phyloP scores from a whole-genome alignment of 2,797 vertebrate species.

The Takifugu rubripes region DNA sequence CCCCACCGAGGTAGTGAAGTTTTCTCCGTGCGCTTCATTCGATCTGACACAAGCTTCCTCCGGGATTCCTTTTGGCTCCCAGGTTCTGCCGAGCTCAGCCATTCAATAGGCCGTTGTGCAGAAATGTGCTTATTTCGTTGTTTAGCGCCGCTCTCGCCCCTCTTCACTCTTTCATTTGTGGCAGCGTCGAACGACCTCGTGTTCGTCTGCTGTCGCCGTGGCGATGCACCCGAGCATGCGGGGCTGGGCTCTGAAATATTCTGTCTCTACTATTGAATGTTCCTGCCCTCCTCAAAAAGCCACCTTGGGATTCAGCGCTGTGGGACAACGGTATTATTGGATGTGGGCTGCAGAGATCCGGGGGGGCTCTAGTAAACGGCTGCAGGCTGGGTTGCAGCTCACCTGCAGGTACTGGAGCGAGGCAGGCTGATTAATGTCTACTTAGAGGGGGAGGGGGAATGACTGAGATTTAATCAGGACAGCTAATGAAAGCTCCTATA shows the following conservation, averaged over 20 bases:
- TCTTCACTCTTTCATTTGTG: constrained; percentile 25
- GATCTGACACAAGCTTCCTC: too few relatives aligned
- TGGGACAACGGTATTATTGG: neutral
- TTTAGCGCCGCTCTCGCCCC: constrained; percentile 2
- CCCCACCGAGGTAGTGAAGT: too few relatives aligned
- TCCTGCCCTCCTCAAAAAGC: too few relatives aligned
- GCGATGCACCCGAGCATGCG: constrained; percentile 23
- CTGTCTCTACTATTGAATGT: constrained; percentile 7
- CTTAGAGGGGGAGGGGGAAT: constrained; percentile 50
- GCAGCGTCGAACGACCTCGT: neutral
- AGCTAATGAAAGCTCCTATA: constrained; percentile 54
- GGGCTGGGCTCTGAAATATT: too few relatives aligned
- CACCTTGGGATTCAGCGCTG: too few relatives aligned
- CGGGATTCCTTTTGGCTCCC: too few relatives aligned
- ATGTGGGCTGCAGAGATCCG: neutral
- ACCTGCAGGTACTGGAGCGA: constrained; percentile 38
- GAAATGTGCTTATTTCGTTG: too few relatives aligned
- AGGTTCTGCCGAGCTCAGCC: too few relatives aligned
- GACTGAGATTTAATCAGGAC: constrained; percentile 63
- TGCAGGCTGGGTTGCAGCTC: constrained; percentile 14
- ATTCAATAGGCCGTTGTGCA: too few relatives aligned
- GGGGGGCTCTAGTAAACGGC: neutral
- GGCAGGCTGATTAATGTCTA: constrained; percentile 59
- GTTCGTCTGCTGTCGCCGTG: constrained; percentile 31
- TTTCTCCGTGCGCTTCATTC: too few relatives aligned